Evolutionary conservation across 2,113 vertebrate genomes (phyloP).

Genomic region (Hyperoodon ampullatus): DNA sequence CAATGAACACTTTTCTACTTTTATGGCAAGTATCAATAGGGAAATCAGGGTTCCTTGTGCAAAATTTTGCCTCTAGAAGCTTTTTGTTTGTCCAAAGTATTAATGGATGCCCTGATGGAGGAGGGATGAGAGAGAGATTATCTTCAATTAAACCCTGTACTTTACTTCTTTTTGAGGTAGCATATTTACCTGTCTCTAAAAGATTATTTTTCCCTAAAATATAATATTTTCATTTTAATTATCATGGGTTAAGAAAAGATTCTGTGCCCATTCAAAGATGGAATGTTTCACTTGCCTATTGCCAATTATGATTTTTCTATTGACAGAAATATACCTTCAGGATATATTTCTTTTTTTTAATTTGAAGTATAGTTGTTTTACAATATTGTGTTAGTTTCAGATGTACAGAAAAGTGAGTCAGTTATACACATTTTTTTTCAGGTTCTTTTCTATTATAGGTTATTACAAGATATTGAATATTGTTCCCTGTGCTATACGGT

Average conservation of each 20-base stretch:
- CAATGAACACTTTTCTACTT: background rate
- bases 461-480: background rate
- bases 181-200: background rate
- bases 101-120: background rate
- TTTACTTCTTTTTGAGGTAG: background rate
- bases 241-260: background rate
- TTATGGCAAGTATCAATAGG: background rate
- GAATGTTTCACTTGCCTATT: background rate
- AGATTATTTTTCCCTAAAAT: slow-evolving; percentile 1
- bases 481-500: no score
- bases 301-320: background rate
- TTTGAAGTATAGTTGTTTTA: background rate
- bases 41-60: background rate
- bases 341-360: background rate
- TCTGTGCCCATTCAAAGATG: background rate
- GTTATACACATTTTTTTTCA: background rate
- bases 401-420: background rate
- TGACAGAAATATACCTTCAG: background rate
- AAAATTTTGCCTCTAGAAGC: background rate
- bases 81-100: background rate
- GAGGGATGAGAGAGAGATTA: background rate
- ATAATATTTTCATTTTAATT: slow-evolving; percentile 7
- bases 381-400: background rate
- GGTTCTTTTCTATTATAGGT: background rate
- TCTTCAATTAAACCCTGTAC: background rate